Evolutionary conservation across 2,888 invertebrate species (phyloP), one percentile per base, ranked within the genome.

Genomic region (Tuta absoluta): DNA sequence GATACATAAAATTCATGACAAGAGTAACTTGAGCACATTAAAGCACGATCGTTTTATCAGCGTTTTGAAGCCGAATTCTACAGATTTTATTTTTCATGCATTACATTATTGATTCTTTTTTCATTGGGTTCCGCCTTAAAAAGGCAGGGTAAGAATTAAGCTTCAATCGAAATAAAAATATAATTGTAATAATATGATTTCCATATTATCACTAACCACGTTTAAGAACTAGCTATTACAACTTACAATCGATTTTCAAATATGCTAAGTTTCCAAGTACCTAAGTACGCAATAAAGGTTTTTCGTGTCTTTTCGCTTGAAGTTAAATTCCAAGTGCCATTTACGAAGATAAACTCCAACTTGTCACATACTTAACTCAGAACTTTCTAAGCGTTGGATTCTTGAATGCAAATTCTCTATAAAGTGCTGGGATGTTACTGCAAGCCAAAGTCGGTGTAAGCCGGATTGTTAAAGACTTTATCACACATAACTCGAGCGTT

Each of bases 351-450:
- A 49, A 49, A 23, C 19, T 49, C 49, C 12, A 23, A 21, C 21
- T 49, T 21, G 49, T 49, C 49, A 23, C 49, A 23, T 49, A 23
- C 49, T 12, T 49, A 21, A 49, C 49, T 49, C 8, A 49, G 21
- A 21, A 49, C 21, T 21, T 49, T 49, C 49, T 49, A 49, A 49
- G 19, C 49, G 19, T 49, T 12, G 49, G 45, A 45, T 45, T 17
- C 45, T 45, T 21, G 49, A n/a, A 49, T 49, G 49, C 49, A 49
- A 49, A 49, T 49, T 49, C 49, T 49, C 19, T 49, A 49, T 49
- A 49, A 49, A 49, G 49, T 21, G 12, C 49, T 49, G 49, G 19
- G 49, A 49, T 49, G 21, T 49, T 49, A 49, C 11, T 49, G 21
- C 49, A 49, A 49, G 49, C 49, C 19, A 28, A 4, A 28, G 28